A percentile compares a stretch with the other conserved stretches of the same genome.
Conservation (phyloP, 2,888 invertebrate genomes). For the Synanthedon tipuliformis region DNA sequence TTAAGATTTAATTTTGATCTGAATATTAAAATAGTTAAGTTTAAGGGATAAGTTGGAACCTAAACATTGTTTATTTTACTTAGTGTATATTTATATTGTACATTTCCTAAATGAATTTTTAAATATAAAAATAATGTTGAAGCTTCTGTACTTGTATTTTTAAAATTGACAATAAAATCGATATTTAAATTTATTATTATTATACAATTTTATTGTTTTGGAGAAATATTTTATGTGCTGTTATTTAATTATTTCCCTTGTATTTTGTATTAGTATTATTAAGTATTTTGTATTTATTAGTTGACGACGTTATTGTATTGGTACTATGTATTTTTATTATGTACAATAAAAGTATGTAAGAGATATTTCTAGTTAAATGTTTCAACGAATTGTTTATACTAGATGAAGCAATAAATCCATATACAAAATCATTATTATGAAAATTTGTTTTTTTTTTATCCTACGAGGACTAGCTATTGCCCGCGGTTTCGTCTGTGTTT, state of each 20-base stretch:
- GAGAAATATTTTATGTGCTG: constrained; percentile 56
- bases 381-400: constrained; percentile 65
- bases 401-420: constrained; percentile 60
- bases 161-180: constrained; percentile 66
- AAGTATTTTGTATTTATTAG: constrained; percentile 32
- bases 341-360: constrained; percentile 35
- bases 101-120: constrained; percentile 6
- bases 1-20: constrained; percentile 19
- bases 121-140: constrained; percentile 14
- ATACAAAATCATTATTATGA: constrained; percentile 21
- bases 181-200: constrained; percentile 53
- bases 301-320: constrained; percentile 12
- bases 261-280: constrained; percentile 61
- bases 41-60: constrained; percentile 17
- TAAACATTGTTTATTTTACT: constrained; percentile 17
- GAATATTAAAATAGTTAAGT: constrained; percentile 19
- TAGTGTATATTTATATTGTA: constrained; percentile 12
- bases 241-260: constrained; percentile 47
- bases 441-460: no score
- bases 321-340: constrained; percentile 32
- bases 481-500: no score
- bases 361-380: constrained; percentile 22
- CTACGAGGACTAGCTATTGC: no score
- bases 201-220: constrained; percentile 41
- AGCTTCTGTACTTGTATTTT: constrained; percentile 34